A percentile compares a stretch with the other conserved stretches of the same genome.
Evolutionary conservation across 35 echinoderm and acorn worm genomes (phyloP).

Genomic region (Strongylocentrotus purpuratus): DNA sequence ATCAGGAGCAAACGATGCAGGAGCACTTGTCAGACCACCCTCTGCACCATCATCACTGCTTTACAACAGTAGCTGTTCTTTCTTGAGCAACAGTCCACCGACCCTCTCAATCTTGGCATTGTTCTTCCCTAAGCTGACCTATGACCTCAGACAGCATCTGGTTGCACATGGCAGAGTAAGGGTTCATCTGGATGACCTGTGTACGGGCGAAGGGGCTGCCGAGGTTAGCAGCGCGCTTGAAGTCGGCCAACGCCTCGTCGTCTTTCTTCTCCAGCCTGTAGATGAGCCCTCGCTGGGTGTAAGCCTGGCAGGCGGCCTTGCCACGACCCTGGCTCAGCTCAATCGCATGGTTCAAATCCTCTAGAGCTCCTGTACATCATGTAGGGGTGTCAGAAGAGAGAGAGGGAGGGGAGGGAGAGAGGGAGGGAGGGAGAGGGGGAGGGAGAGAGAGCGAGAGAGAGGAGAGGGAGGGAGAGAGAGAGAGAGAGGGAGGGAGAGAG

Average conservation of each 20-base stretch:
- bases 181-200: constrained; percentile 93
- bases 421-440: no score
- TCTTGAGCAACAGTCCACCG: not conserved
- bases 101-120: constrained; percentile 68
- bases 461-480: no score
- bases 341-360: constrained; percentile 86
- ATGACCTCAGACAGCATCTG: constrained; percentile 92
- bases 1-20: no score
- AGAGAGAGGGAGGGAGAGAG: no score
- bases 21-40: not conserved
- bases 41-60: not conserved
- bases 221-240: constrained; percentile 77
- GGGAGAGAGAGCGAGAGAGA: no score
- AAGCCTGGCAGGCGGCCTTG: constrained; percentile 89
- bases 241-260: constrained; percentile 77
- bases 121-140: constrained; percentile 57
- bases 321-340: constrained; percentile 72
- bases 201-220: constrained; percentile 82
- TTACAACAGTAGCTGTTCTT: not conserved
- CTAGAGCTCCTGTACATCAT: constrained; percentile 75
- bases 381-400: not conserved
- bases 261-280: constrained; percentile 75
- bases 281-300: constrained; percentile 83
- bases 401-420: no score
- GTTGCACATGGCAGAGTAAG: constrained; percentile 98